Conservation (phyloP, 2,888 invertebrate genomes). For the Julus scanicus region DNA sequence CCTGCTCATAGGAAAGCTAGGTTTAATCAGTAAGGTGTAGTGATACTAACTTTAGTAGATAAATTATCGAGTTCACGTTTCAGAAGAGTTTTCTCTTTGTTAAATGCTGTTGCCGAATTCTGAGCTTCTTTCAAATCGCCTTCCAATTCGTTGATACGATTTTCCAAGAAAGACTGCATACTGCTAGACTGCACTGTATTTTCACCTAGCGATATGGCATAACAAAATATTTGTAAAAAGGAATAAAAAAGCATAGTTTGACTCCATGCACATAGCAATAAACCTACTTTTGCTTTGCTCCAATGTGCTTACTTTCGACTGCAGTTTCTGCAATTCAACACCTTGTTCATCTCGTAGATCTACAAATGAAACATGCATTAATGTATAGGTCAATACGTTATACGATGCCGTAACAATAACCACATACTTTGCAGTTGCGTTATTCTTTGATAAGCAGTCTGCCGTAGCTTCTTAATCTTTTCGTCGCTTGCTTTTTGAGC, state of each 20-base stretch:
- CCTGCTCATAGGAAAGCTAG: too few relatives aligned
- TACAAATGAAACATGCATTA: conserved; percentile 47
- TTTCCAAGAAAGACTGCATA: conserved; percentile 24
- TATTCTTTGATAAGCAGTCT: conserved; percentile 75
- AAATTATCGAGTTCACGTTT: conserved; percentile 53
- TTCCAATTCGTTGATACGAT: conserved; percentile 37
- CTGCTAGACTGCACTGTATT: background rate
- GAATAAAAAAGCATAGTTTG: too few relatives aligned
- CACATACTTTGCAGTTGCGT: conserved; percentile 71
- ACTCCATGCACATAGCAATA: too few relatives aligned
- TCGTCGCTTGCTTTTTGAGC: conserved; percentile 60
- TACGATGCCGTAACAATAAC: too few relatives aligned
- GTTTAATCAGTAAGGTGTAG: too few relatives aligned
- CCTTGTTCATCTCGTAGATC: conserved; percentile 69
- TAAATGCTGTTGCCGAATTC: background rate
- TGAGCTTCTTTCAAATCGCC: conserved; percentile 13
- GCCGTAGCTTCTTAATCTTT: conserved; percentile 59
- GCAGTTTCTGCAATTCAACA: conserved; percentile 77
- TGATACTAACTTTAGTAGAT: conserved; percentile 24
- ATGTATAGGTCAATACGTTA: background rate
- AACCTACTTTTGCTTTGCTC: conserved; percentile 49
- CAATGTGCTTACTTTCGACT: conserved; percentile 61
- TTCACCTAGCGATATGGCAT: conserved; percentile 13
- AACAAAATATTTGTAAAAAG: background rate
- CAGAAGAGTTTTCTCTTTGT: conserved; percentile 43